Base-by-base conservation (phyloP, 2,888 invertebrate species). In the Eilema depressum region DNA sequence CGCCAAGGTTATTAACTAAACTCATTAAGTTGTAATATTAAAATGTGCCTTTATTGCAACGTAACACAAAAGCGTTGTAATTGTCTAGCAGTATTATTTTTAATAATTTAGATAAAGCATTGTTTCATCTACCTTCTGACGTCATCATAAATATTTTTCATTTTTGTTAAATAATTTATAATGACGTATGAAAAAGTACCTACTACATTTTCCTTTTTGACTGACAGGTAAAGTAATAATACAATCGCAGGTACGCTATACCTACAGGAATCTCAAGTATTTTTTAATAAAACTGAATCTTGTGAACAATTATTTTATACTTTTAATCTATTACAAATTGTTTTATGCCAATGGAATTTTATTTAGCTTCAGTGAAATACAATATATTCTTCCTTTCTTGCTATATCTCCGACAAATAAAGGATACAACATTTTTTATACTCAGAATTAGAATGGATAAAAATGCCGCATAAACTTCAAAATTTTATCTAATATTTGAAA, bases 221-320 rank as follows among this genome's bases (percentile, higher is more conserved):
- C 53, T 53, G n/a, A 8, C 2, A 47, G 2, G 20, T 1, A 47
- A 53, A n/a, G 20, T 20, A 47, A 14, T 17, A 14, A 47, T n/a
- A 11, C 47, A n/a, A 25, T 33, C 67, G 23, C 61, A 62, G 61
- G 61, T 67, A 53, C 67, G 53, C 67, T 62, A 47, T 62, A n/a
- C n/a, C n/a, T n/a, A 30, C 67, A 14, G 61, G 53, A 61, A 67
- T 67, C 30, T 61, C 67, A 67, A 53, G 61, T 61, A 67, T 62
- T 53, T 53, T 53, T 53, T 61, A 67, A 67, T 67, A 61, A 67
- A 67, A 67, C 61, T 61, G 53, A 67, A 67, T 53, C 30, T 14
- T 47, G n/a, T n/a, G 60, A 60, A 66, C 59, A 47, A 66, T 57
- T 25, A 25, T n/a, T 57, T 57, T 14, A 25, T 57, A 25, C 25